Evolutionary conservation across 2,797 vertebrate species (phyloP).

Genomic region (Phrynocephalus vlangalii): DNA sequence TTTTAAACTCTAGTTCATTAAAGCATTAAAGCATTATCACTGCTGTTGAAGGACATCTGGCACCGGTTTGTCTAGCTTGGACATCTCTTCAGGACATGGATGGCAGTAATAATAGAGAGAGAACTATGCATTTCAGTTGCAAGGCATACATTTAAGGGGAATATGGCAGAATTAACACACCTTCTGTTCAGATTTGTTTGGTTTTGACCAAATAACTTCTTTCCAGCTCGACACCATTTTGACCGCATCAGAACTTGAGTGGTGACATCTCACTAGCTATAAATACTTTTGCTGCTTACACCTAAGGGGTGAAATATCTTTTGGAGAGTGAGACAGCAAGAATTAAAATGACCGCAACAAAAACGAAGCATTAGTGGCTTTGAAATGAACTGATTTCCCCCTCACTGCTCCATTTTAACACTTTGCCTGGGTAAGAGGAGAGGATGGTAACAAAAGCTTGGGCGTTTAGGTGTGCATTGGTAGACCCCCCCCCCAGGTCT

Average conservation of each 20-base stretch:
- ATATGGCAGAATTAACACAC: conserved; percentile 61
- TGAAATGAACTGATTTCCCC: too few species aligned
- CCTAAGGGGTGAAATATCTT: conserved; percentile 5
- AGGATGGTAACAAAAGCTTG: too few species aligned
- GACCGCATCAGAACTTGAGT: accelerated
- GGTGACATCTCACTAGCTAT: not conserved
- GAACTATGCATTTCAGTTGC: conserved; percentile 61
- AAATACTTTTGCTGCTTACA: not conserved
- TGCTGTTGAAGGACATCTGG: conserved; percentile 59
- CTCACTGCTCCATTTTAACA: too few species aligned
- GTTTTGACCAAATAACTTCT: conserved; percentile 24
- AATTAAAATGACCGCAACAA: too few species aligned
- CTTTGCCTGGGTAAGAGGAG: too few species aligned
- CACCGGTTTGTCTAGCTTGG: conserved; percentile 62
- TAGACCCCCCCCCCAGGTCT: too few species aligned
- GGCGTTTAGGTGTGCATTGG: too few species aligned
- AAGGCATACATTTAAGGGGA: conserved; percentile 40
- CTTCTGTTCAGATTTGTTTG: conserved; percentile 40
- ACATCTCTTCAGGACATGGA: conserved; percentile 55
- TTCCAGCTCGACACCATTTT: conserved; percentile 4
- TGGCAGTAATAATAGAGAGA: conserved; percentile 60
- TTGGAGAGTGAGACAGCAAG: not conserved
- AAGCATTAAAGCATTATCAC: conserved; percentile 70
- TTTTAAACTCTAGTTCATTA: conserved; percentile 72
- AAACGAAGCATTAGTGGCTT: too few species aligned